These are phyloP conservation scores for Diadromus collaris DNA, from an alignment of 2,888 invertebrate genomes.

Conservation along the genomic window DNA sequence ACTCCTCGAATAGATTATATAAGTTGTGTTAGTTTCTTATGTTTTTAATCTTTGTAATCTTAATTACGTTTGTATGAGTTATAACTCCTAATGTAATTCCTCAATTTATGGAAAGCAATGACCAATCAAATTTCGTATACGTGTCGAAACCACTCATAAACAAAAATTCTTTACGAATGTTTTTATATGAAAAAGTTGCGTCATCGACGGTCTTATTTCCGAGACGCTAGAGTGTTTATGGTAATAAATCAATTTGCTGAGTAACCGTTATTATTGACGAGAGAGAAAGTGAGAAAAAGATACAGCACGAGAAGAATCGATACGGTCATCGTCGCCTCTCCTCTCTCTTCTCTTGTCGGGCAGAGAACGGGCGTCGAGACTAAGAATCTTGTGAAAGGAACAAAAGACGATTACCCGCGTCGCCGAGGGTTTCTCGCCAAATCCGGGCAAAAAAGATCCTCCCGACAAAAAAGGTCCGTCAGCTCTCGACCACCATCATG, in stretches of 20 bases:
- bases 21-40: no score
- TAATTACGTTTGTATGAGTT: no score
- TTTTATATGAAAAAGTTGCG: not conserved
- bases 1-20: no score
- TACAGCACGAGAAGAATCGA: slow-evolving; percentile 48
- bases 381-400: slow-evolving; percentile 50
- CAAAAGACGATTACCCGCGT: slow-evolving; percentile 63
- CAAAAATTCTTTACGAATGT: not conserved
- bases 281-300: slow-evolving; percentile 38
- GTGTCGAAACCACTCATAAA: no score
- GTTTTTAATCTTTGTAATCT: no score
- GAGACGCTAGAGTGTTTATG: slow-evolving; percentile 19
- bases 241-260: slow-evolving; percentile 56
- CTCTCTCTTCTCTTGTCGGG: slow-evolving; percentile 27
- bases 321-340: slow-evolving; percentile 48
- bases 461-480: slow-evolving; percentile 32
- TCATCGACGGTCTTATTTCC: slow-evolving; percentile 14
- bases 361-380: slow-evolving; percentile 10
- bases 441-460: slow-evolving; percentile 55
- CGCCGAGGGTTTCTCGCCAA: slow-evolving; percentile 49
- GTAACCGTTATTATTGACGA: slow-evolving; percentile 57
- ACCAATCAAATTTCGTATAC: no score
- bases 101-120: not conserved
- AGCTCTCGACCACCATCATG: slow-evolving; percentile 36
- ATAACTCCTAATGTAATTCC: not conserved